Percentiles rank a stretch among this genome's conserved stretches.
These are phyloP conservation scores for Erythrocercus mccallii DNA, from an alignment of 2,113 vertebrate genomes.

Conservation along the genomic window DNA sequence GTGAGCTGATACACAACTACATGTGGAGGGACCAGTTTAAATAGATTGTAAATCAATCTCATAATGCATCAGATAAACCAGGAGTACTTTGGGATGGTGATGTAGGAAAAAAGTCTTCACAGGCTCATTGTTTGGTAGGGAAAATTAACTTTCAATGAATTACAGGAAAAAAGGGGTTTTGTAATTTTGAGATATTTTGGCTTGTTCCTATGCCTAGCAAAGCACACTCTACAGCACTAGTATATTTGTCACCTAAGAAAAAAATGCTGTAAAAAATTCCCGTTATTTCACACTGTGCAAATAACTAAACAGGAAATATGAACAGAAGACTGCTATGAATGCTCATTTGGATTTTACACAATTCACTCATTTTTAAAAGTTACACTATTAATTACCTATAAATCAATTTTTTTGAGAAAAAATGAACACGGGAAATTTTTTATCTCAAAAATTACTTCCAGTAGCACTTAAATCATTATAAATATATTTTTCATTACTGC, in stretches of 20 bases:
- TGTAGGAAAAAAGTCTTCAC: neutral
- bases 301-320: neutral
- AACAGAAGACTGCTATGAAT: neutral
- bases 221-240: neutral
- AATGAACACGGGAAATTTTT: neutral
- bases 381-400: neutral
- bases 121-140: neutral
- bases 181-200: neutral
- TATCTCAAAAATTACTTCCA: neutral
- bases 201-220: neutral
- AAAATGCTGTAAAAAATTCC: neutral
- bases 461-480: neutral
- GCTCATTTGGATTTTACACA: neutral
- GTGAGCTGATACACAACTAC: neutral
- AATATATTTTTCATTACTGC: neutral
- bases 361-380: neutral
- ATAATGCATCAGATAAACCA: neutral
- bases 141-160: neutral
- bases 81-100: neutral
- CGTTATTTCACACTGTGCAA: neutral
- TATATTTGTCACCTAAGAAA: neutral
- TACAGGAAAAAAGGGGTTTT: neutral
- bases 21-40: neutral
- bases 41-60: neutral
- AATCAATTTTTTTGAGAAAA: neutral